Evolutionary conservation across 2,113 vertebrate genomes (phyloP).

Genomic region (Baryphthengus martii): DNA sequence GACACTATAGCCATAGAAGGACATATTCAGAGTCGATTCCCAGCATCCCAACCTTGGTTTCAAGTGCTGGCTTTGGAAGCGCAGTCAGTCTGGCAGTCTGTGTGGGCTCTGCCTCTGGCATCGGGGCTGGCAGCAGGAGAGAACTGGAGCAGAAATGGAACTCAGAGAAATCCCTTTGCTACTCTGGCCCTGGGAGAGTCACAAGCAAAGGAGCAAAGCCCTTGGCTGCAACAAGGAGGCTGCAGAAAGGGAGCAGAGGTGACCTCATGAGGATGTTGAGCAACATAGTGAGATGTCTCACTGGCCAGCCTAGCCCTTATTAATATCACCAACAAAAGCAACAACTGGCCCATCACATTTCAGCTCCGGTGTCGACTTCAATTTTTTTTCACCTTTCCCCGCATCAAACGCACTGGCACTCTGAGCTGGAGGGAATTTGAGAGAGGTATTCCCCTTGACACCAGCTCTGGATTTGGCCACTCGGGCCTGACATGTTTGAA

Average conservation of each 20-base stretch:
- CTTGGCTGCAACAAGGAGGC: background rate
- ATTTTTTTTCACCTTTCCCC: background rate
- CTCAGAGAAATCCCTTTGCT: background rate
- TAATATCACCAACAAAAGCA: background rate
- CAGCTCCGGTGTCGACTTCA: background rate
- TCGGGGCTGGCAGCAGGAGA: background rate
- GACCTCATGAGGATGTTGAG: accelerated
- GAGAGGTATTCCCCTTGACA: background rate
- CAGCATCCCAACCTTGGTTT: background rate
- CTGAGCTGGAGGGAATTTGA: background rate
- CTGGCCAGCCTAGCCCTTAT: background rate
- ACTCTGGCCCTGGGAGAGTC: background rate
- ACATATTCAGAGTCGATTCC: background rate
- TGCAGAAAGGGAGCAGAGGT: background rate
- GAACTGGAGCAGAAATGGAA: background rate
- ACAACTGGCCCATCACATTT: background rate
- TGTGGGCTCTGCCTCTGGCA: slow-evolving; percentile 51
- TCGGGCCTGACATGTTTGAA: background rate
- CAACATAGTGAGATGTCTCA: background rate
- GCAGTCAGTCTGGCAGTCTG: background rate
- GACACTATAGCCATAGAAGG: slow-evolving; percentile 10
- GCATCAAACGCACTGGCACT: background rate
- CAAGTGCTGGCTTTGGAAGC: background rate
- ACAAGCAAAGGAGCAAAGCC: background rate
- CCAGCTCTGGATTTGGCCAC: background rate